Conservation (phyloP, 2,797 vertebrate genomes). For the Neosilurus hyrtlii region DNA sequence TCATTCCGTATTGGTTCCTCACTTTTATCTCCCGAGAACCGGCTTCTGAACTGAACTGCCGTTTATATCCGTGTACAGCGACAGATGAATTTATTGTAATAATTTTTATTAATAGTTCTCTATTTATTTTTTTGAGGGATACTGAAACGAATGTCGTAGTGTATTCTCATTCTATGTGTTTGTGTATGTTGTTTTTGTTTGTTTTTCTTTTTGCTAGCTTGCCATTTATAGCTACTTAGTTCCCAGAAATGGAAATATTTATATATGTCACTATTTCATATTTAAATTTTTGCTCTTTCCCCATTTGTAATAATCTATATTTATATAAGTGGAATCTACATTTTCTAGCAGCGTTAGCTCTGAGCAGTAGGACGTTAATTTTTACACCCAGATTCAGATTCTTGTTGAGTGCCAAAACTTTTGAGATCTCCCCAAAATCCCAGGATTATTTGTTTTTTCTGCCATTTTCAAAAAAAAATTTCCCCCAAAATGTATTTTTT, state of each 20-base stretch:
- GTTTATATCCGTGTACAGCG: not conserved
- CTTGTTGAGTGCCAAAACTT: not conserved
- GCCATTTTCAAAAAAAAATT: not conserved
- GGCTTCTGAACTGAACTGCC: not conserved
- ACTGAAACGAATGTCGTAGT: not conserved
- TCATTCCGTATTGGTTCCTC: not conserved
- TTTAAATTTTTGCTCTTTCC: not conserved
- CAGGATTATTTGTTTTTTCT: not conserved
- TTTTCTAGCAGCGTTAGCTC: not conserved
- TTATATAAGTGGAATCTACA: not conserved
- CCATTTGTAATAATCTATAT: not conserved
- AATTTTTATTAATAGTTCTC: not conserved
- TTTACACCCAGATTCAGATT: not conserved
- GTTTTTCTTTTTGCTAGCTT: not conserved
- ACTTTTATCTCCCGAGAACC: not conserved
- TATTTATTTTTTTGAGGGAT: constrained; percentile 27
- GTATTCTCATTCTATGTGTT: no score
- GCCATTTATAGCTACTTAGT: not conserved
- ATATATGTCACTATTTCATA: not conserved
- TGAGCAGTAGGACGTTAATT: not conserved
- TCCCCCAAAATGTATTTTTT: not conserved
- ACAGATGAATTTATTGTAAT: constrained; percentile 13
- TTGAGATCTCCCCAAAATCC: not conserved
- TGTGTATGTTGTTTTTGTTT: no score
- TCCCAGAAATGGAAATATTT: constrained; percentile 1